phyloP scores from a whole-genome alignment of 2,797 vertebrate species.

The Telmatherina bonti region DNA sequence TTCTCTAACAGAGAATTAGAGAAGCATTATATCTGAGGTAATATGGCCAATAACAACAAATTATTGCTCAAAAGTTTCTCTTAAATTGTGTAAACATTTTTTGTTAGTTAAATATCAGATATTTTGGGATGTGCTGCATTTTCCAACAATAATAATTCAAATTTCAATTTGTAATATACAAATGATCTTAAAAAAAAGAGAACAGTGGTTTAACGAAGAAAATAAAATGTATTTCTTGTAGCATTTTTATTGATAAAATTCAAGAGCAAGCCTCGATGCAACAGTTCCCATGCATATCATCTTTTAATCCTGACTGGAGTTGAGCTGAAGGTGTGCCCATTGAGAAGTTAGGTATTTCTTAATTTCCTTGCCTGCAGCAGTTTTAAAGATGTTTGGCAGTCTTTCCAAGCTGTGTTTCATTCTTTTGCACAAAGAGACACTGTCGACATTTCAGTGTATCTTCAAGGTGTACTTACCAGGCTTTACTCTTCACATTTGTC shows the following conservation, averaged over 20 bases:
- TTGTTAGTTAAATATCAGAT: background rate
- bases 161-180: background rate
- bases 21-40: background rate
- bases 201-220: background rate
- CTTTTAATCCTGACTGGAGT: constrained; percentile 45
- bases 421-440: constrained; percentile 37
- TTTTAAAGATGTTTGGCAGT: constrained; percentile 62
- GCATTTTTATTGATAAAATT: background rate
- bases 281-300: background rate
- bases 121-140: background rate
- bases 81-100: background rate
- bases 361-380: constrained; percentile 54
- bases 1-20: background rate
- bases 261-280: background rate
- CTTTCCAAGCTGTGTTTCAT: constrained; percentile 65
- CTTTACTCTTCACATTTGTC: constrained; percentile 15
- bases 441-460: constrained; percentile 29
- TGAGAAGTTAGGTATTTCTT: constrained; percentile 63
- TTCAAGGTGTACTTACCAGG: constrained; percentile 12
- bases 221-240: background rate
- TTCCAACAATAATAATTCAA: background rate
- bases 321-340: constrained; percentile 23
- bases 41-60: background rate
- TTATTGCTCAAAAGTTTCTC: background rate
- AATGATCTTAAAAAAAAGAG: background rate